These are phyloP conservation scores for Burhinus bistriatus DNA, from an alignment of 2,113 vertebrate species.

Conservation along the genomic window DNA sequence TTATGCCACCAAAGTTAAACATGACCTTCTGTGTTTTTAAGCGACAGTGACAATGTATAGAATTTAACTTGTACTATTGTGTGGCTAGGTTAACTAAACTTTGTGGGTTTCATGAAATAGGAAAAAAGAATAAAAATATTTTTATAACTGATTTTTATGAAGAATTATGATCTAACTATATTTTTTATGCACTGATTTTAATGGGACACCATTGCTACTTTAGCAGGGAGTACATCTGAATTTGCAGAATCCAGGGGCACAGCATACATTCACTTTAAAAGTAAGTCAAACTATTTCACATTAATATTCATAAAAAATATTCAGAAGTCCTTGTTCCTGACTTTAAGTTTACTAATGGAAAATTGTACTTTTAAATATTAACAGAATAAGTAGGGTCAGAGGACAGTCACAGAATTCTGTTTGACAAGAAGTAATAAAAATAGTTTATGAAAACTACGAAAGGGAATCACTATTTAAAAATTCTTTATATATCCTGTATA, in stretches of 20 bases:
- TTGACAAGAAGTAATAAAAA: conserved; percentile 18
- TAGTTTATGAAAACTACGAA: neutral
- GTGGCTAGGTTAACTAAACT: neutral
- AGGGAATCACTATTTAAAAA: neutral
- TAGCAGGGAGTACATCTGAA: neutral
- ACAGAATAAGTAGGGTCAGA: neutral
- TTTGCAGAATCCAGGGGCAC: neutral
- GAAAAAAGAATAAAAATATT: neutral
- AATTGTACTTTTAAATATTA: neutral
- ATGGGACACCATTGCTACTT: neutral
- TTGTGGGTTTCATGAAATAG: neutral
- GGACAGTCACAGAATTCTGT: neutral
- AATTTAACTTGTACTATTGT: neutral
- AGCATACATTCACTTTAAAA: neutral
- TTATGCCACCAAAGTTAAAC: neutral
- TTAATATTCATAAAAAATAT: neutral
- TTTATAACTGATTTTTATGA: neutral
- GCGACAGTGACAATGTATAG: fast-evolving
- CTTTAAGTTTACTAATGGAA: neutral
- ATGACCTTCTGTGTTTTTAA: neutral
- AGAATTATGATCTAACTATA: neutral
- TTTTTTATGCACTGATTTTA: neutral
- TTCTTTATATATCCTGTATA: neutral
- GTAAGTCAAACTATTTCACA: neutral
- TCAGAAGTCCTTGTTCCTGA: neutral